These are phyloP conservation scores for Mellilla xanthometata DNA, from an alignment of 2,888 invertebrate species.

Conservation along the genomic window DNA sequence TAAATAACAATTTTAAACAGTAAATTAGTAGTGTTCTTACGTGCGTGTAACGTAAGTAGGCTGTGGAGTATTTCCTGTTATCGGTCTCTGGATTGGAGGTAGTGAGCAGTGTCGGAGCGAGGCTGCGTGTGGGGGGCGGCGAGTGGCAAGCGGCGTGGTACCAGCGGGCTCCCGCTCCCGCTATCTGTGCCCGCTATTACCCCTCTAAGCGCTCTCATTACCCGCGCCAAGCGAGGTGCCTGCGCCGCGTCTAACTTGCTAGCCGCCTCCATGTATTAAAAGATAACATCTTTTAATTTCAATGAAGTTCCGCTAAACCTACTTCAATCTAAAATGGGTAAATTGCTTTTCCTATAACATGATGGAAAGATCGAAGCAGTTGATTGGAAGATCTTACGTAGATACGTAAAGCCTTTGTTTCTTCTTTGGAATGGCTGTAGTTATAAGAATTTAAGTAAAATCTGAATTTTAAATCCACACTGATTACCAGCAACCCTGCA, in stretches of 20 bases:
- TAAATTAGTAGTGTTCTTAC: constrained; percentile 1
- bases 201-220: constrained; percentile 66
- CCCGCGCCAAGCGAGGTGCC: too few species aligned
- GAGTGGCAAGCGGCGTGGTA: constrained; percentile 48
- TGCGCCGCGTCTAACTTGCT: constrained; percentile 36
- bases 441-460: too few species aligned
- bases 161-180: constrained; percentile 44
- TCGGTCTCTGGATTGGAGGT: constrained; percentile 44
- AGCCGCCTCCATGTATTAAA: constrained; percentile 47
- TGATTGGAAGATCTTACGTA: too few species aligned
- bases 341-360: constrained; percentile 25
- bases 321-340: constrained; percentile 24
- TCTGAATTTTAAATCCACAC: too few species aligned
- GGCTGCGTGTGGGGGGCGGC: constrained; percentile 40
- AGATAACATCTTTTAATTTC: constrained; percentile 57
- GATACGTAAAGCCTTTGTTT: too few species aligned
- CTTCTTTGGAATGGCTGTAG: too few species aligned
- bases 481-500: too few species aligned
- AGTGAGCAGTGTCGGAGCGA: constrained; percentile 49
- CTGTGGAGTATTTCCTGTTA: constrained; percentile 38
- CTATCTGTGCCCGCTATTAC: constrained; percentile 63
- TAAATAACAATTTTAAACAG: neutral
- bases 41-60: constrained; percentile 30
- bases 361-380: constrained; percentile 10
- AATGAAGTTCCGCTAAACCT: constrained; percentile 34